Base-by-base conservation (phyloP, 1,140 invertebrate genomes). In the Leptopilina clavipes region DNA sequence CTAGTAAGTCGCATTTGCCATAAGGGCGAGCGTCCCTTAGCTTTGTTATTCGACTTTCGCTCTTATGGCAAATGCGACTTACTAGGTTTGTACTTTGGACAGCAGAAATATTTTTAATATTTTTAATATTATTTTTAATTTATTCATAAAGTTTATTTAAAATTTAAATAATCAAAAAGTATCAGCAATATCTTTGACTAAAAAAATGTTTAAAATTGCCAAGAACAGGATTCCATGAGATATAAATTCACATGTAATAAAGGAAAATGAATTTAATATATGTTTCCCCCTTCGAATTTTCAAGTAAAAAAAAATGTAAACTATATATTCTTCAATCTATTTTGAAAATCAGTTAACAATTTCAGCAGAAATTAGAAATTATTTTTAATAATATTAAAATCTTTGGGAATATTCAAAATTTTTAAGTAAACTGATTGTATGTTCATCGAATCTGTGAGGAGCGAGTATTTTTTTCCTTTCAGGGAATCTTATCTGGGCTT, bases 401-500 rank as follows among this genome's bases (percentile, higher is more conserved):
- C 5, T 5, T 31, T 2, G 1, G 5, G 25, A 2, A 31, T 31
- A 31, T 56, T 22, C 17, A 22, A 56, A 56, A 56, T 56, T 56
- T 2, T 19, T 65, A 1, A 65, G 1, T 11, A 14, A 25, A 25
- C 0, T 10, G 22, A 65, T 59, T 59, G 6, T n/a, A 14, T 14
- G 22, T 11, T 3, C 22, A 12, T 22, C 22, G 25, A 25, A 31
- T 65, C 25, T 65, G 59, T 31, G 12, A 22, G 14, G 14, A 5
- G 12, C 59, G 59, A 37, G 11, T 65, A 65, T 22, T 65, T 25
- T 65, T 31, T n/a, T 5, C 11, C 3, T 59, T 45, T 1, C 3
- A 65, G 12, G 3, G 12, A 31, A 65, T 65, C 59, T 65, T 65
- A 11, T 65, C 22, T 65, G 59, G 19, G 22, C 22, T 65, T 31